Evolutionary conservation across 2,113 vertebrate genomes (phyloP).

Genomic region (Malaclemys terrapin): DNA sequence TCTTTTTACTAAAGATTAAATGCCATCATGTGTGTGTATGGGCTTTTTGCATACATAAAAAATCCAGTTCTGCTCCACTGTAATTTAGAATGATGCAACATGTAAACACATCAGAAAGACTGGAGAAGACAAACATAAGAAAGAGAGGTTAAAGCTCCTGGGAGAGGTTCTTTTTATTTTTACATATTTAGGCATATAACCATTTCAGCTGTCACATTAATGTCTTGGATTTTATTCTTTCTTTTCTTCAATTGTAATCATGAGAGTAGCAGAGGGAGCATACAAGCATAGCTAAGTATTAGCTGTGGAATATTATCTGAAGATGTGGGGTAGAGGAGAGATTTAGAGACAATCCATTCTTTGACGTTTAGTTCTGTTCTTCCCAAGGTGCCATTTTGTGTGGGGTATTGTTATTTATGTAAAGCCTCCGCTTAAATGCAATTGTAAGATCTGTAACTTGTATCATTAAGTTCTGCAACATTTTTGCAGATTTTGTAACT

Average conservation of each 20-base stretch:
- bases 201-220: background rate
- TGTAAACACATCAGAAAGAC: background rate
- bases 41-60: background rate
- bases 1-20: background rate
- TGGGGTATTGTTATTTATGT: background rate
- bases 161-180: background rate
- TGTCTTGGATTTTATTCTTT: background rate
- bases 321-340: background rate
- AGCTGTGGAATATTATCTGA: background rate
- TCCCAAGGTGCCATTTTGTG: background rate
- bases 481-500: no score
- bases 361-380: background rate
- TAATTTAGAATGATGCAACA: background rate
- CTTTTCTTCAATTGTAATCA: background rate
- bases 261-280: background rate
- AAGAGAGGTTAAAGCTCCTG: background rate
- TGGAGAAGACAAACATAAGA: background rate
- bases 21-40: accelerated
- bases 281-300: background rate
- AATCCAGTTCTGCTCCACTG: constrained; percentile 19
- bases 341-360: background rate
- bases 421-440: no score
- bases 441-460: no score
- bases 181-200: background rate
- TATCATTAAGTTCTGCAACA: no score